Conservation (phyloP, 2,888 invertebrate genomes). For the Maniola hyperantus region DNA sequence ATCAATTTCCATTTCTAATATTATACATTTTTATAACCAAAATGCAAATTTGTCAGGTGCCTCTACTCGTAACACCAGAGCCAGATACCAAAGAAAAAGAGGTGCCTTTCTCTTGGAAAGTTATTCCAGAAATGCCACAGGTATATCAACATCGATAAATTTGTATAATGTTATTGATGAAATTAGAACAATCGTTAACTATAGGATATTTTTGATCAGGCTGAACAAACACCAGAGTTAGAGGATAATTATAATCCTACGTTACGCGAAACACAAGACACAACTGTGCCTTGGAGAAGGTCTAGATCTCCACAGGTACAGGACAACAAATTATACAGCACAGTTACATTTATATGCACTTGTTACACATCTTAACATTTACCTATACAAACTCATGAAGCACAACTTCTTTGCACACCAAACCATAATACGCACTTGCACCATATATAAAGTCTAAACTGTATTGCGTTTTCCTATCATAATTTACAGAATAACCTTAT, state of each 20-base stretch:
- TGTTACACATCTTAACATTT: conserved; percentile 7
- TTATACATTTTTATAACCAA: conserved; percentile 3
- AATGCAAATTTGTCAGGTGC: conserved; percentile 54
- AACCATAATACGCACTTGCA: conserved; percentile 7
- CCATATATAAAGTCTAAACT: conserved; percentile 5
- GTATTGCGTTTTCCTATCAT: conserved; percentile 4
- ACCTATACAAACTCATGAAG: not conserved
- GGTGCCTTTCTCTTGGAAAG: conserved; percentile 73
- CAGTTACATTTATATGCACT: conserved; percentile 27
- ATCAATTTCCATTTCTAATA: conserved; percentile 3
- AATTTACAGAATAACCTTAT: too few species aligned
- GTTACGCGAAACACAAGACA: conserved; percentile 64
- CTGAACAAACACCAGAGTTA: conserved; percentile 73
- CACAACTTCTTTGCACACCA: conserved; percentile 16
- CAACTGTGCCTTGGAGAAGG: conserved; percentile 65
- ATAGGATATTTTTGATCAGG: conserved; percentile 54
- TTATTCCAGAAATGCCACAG: conserved; percentile 78
- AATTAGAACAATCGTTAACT: conserved; percentile 26
- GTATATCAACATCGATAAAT: conserved; percentile 48
- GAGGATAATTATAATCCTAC: conserved; percentile 73
- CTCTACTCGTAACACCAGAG: conserved; percentile 57
- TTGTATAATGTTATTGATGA: conserved; percentile 9
- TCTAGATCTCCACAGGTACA: conserved; percentile 72
- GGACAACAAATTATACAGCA: conserved; percentile 23
- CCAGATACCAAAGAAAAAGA: conserved; percentile 58